Percentiles rank a stretch among this genome's conserved stretches.
Evolutionary conservation across 1,140 invertebrate genomes (phyloP).

Genomic region (Drosophila watanabei): DNA sequence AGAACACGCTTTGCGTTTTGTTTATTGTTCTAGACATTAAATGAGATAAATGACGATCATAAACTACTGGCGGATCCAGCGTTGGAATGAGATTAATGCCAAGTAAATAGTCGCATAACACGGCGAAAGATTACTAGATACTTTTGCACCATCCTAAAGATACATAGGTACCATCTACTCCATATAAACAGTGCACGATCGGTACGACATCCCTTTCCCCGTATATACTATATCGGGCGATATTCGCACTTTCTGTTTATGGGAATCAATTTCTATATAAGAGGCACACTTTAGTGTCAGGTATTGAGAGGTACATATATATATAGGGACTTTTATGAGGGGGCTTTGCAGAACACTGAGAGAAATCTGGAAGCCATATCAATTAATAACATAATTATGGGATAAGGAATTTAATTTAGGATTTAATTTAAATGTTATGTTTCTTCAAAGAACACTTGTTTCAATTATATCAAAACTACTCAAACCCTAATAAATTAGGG

Average conservation of each 20-base stretch:
- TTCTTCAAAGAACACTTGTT: too few relatives aligned
- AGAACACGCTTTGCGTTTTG: conserved; percentile 30
- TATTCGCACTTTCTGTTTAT: conserved; percentile 25
- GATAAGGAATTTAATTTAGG: neutral
- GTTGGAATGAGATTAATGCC: conserved; percentile 30
- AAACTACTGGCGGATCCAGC: conserved; percentile 26
- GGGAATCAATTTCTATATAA: conserved; percentile 26
- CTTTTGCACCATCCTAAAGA: neutral
- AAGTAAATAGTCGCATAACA: conserved; percentile 39
- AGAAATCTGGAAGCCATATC: neutral
- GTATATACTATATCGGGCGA: conserved; percentile 2
- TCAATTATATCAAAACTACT: neutral
- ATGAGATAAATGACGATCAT: conserved; percentile 50
- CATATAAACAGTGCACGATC: neutral
- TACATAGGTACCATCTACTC: neutral
- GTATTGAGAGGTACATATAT: conserved; percentile 7
- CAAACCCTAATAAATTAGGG: neutral
- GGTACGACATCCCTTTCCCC: neutral
- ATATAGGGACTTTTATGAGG: neutral
- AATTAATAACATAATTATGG: neutral
- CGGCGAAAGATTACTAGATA: neutral
- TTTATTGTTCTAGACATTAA: conserved; percentile 51
- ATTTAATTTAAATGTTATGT: neutral
- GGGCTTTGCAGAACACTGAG: neutral
- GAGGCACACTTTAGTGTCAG: conserved; percentile 20